phyloP scores from a whole-genome alignment of 2,888 invertebrate species.

The Malthinus seriepunctatus region DNA sequence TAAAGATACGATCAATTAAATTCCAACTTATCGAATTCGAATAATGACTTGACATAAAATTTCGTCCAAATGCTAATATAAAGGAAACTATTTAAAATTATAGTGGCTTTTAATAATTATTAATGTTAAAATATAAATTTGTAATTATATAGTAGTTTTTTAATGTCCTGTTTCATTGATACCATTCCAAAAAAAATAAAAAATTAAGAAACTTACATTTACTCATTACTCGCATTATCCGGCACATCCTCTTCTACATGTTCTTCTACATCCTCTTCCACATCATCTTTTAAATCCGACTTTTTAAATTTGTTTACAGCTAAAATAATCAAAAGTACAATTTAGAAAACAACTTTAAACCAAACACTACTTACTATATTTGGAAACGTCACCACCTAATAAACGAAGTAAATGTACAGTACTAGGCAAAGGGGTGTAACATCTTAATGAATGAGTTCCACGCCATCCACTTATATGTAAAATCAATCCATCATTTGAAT shows the following conservation, averaged over 20 bases:
- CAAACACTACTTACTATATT: slow-evolving; percentile 68
- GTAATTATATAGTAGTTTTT: slow-evolving; percentile 27
- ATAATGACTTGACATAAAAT: not conserved
- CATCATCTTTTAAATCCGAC: slow-evolving; percentile 43
- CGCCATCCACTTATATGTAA: slow-evolving; percentile 88
- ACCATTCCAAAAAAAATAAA: slow-evolving; percentile 10
- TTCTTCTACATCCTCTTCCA: slow-evolving; percentile 38
- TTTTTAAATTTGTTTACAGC: slow-evolving; percentile 76
- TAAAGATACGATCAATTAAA: too few relatives aligned
- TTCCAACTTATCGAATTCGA: too few relatives aligned
- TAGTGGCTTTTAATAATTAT: not conserved
- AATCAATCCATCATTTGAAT: slow-evolving; percentile 54
- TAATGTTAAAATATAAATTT: slow-evolving; percentile 10
- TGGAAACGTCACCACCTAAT: slow-evolving; percentile 82
- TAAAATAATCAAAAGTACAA: slow-evolving; percentile 45
- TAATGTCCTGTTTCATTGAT: slow-evolving; percentile 18
- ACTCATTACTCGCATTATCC: not conserved
- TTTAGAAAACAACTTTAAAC: slow-evolving; percentile 11
- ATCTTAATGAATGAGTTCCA: slow-evolving; percentile 82
- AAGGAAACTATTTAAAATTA: not conserved
- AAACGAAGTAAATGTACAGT: slow-evolving; percentile 85
- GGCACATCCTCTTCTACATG: not conserved
- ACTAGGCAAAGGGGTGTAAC: slow-evolving; percentile 84
- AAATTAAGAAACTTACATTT: slow-evolving; percentile 13
- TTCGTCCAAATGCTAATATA: slow-evolving; percentile 19